Evolutionary conservation across 2,888 invertebrate species (phyloP).

Genomic region (Caradrina clavipalpis): DNA sequence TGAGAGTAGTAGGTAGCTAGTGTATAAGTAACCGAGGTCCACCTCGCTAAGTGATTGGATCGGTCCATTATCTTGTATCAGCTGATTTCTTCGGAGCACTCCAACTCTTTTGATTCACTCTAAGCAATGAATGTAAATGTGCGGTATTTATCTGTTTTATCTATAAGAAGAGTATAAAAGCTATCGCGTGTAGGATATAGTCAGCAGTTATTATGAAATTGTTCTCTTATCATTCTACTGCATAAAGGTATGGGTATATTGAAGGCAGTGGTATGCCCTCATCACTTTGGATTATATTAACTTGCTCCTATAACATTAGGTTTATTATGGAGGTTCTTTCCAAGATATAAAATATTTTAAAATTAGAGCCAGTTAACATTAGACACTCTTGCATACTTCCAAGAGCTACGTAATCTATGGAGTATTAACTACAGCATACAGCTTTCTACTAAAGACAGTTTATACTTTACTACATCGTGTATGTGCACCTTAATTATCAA

Average conservation of each 20-base stretch:
- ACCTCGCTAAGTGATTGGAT: slow-evolving; percentile 86
- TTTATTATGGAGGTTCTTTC: background rate
- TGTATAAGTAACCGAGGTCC: slow-evolving; percentile 75
- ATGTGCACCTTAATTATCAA: background rate
- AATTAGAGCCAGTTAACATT: background rate
- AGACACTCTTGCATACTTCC: background rate
- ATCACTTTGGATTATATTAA: slow-evolving; percentile 29
- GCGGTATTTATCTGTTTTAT: slow-evolving; percentile 64
- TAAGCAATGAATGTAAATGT: slow-evolving; percentile 77
- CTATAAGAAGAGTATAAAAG: slow-evolving; percentile 47
- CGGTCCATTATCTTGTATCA: slow-evolving; percentile 81
- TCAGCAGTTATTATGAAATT: slow-evolving; percentile 62
- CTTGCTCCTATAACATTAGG: slow-evolving; percentile 19
- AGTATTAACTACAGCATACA: background rate
- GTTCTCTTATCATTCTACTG: slow-evolving; percentile 49
- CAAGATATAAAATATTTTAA: background rate
- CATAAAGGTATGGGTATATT: slow-evolving; percentile 46
- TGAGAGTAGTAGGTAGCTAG: slow-evolving; percentile 64
- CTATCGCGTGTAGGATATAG: slow-evolving; percentile 36
- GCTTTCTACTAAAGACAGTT: background rate
- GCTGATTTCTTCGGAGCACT: slow-evolving; percentile 77
- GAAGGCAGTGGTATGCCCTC: slow-evolving; percentile 41
- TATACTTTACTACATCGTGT: background rate
- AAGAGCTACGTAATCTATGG: background rate
- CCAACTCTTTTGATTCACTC: slow-evolving; percentile 77